phyloP scores from a whole-genome alignment of 2,113 vertebrate genomes.

The Calidris pygmaea region DNA sequence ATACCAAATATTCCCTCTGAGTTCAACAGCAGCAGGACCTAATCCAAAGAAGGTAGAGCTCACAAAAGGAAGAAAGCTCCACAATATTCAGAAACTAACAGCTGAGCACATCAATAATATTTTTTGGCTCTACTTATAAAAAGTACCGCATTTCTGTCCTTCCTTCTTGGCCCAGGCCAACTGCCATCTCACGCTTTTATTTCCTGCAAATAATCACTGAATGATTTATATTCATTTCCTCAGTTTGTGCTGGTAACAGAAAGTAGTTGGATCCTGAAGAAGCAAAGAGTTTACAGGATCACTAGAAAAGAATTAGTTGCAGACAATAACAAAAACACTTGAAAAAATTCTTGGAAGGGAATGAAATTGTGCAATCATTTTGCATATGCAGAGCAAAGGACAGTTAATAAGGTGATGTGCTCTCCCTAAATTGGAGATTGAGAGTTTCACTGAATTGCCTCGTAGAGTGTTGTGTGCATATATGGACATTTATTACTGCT shows the following conservation, averaged over 20 bases:
- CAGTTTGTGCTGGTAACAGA: neutral
- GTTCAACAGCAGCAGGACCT: neutral
- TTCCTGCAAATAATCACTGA: conserved; percentile 35
- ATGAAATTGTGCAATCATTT: neutral
- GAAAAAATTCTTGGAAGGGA: neutral
- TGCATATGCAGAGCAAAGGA: neutral
- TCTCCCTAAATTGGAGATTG: neutral
- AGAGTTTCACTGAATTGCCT: neutral
- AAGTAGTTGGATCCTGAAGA: neutral
- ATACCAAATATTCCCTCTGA: neutral
- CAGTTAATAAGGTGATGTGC: neutral
- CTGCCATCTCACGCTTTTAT: conserved; percentile 8
- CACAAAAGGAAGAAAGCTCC: neutral
- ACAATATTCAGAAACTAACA: neutral
- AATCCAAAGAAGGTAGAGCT: neutral
- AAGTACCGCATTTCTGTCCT: neutral
- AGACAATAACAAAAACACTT: neutral
- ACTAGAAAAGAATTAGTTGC: neutral
- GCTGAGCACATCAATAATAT: neutral
- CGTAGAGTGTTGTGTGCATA: neutral
- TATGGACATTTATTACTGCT: neutral
- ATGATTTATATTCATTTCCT: conserved; percentile 32
- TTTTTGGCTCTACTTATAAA: neutral
- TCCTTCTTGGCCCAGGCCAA: neutral
- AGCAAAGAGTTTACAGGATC: neutral